Evolutionary conservation across 2,888 invertebrate species (phyloP).

Genomic region (Didymodactylos carnosus): DNA sequence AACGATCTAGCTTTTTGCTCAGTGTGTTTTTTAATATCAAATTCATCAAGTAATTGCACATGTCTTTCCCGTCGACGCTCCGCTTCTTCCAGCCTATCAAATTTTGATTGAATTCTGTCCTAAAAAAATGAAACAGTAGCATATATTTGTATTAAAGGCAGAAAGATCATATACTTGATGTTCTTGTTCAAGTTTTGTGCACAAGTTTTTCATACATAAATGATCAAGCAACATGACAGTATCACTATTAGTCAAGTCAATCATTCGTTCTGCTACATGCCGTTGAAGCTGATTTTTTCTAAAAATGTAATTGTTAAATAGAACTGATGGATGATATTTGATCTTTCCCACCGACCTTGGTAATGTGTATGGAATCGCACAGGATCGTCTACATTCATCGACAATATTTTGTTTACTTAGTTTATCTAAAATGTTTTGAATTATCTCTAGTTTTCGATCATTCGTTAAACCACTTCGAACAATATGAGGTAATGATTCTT

Average conservation of each 20-base stretch:
- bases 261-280: background rate
- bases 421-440: background rate
- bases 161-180: no score
- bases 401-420: background rate
- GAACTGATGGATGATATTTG: background rate
- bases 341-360: background rate
- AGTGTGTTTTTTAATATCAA: no score
- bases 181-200: background rate
- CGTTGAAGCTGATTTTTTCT: background rate
- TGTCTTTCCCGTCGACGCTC: no score
- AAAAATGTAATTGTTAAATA: background rate
- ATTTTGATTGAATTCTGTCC: no score
- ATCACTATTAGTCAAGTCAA: background rate
- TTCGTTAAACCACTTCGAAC: background rate
- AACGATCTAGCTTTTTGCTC: no score
- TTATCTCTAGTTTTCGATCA: background rate
- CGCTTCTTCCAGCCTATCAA: no score
- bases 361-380: background rate
- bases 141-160: no score
- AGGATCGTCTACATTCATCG: background rate
- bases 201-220: background rate
- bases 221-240: background rate
- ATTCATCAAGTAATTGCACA: no score
- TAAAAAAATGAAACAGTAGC: no score
- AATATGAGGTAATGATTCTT: background rate